Conservation (phyloP, 2,113 vertebrate species). For the Mormoops blainvillei region DNA sequence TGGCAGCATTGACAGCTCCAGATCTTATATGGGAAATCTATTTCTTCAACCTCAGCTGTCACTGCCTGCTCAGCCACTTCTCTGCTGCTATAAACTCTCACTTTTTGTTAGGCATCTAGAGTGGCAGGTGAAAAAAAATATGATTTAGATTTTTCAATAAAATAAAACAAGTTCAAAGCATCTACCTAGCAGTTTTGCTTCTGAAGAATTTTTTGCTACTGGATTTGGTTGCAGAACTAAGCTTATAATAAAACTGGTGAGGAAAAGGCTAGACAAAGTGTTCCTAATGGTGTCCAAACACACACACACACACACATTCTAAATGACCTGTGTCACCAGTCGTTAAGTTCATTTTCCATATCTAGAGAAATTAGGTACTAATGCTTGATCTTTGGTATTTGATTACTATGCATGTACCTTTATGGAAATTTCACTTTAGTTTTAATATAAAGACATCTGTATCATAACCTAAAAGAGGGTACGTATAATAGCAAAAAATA, state of each 20-base stretch:
- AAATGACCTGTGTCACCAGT: neutral
- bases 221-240: neutral
- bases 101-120: constrained; percentile 53
- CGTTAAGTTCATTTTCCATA: neutral
- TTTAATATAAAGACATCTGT: neutral
- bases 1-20: constrained; percentile 65
- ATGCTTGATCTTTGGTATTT: neutral
- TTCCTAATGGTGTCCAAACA: neutral
- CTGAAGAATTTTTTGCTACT: neutral
- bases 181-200: constrained; percentile 38
- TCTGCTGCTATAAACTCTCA: constrained; percentile 30
- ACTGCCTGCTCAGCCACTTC: constrained; percentile 58
- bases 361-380: neutral
- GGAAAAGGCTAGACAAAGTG: neutral
- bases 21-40: constrained; percentile 59
- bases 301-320: neutral
- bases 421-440: neutral
- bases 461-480: neutral
- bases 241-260: neutral
- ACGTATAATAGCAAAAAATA: neutral
- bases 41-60: constrained; percentile 66
- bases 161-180: constrained; percentile 60
- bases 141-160: constrained; percentile 56
- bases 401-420: neutral
- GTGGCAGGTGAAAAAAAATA: constrained; percentile 51